Conservation (phyloP, 2,113 vertebrate genomes). For the Chloropsis hardwickii region DNA sequence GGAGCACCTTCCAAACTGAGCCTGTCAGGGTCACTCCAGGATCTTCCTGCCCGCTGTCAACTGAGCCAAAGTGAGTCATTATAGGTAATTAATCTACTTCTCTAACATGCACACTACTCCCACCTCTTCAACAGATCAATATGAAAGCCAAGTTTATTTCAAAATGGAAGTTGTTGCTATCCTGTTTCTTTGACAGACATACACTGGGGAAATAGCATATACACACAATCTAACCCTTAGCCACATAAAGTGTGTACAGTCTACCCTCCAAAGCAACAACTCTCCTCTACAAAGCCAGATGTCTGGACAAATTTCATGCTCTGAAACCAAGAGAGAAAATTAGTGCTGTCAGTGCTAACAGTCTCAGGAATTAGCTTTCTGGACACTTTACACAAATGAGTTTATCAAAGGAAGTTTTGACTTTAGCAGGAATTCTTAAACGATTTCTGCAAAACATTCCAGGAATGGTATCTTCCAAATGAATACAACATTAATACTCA, state of each 20-base stretch:
- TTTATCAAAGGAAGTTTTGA: background rate
- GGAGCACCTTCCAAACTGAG: accelerated
- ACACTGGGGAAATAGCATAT: background rate
- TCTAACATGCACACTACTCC: background rate
- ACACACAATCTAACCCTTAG: background rate
- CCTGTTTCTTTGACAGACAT: background rate
- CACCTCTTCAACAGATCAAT: background rate
- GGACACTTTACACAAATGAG: background rate
- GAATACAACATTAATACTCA: background rate
- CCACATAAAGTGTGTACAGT: background rate
- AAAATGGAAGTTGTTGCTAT: background rate
- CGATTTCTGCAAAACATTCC: background rate
- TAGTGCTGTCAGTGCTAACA: background rate
- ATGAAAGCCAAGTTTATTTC: background rate
- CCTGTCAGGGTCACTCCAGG: background rate
- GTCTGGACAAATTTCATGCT: background rate
- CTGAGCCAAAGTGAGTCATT: background rate
- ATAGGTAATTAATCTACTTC: background rate
- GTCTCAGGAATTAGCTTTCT: background rate
- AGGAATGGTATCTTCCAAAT: background rate
- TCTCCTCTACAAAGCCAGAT: background rate
- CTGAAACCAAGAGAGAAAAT: background rate
- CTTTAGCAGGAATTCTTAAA: background rate
- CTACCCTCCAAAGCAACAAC: background rate
- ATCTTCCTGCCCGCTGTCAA: background rate